Evolutionary conservation across 2,888 invertebrate genomes (phyloP).

Genomic region (Megaustenia siamemsis): DNA sequence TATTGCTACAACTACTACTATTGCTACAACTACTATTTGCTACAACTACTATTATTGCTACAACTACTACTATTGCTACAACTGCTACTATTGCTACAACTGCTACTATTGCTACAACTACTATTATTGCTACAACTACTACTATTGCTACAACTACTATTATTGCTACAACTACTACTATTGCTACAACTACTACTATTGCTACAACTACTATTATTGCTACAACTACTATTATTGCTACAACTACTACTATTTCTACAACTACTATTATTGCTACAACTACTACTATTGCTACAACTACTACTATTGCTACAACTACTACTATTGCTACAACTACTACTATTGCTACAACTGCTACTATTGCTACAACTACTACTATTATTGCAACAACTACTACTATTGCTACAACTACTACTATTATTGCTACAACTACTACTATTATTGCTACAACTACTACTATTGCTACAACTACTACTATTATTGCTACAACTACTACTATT

Average conservation of each 20-base stretch:
- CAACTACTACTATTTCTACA: neutral
- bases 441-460: neutral
- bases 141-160: neutral
- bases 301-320: slow-evolving; percentile 46
- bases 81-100: slow-evolving; percentile 40
- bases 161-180: too few species aligned
- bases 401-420: neutral
- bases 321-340: slow-evolving; percentile 38
- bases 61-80: slow-evolving; percentile 29
- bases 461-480: neutral
- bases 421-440: neutral
- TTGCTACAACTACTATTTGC: neutral
- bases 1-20: slow-evolving; percentile 1
- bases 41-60: neutral
- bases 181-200: neutral
- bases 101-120: slow-evolving; percentile 41
- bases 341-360: neutral
- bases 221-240: neutral
- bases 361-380: neutral
- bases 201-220: neutral
- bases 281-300: slow-evolving; percentile 33
- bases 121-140: neutral
- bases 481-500: neutral
- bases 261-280: neutral
- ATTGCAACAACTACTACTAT: too few species aligned